Evolutionary conservation across 2,888 invertebrate genomes (phyloP).

Genomic region (Chalcis sispes): DNA sequence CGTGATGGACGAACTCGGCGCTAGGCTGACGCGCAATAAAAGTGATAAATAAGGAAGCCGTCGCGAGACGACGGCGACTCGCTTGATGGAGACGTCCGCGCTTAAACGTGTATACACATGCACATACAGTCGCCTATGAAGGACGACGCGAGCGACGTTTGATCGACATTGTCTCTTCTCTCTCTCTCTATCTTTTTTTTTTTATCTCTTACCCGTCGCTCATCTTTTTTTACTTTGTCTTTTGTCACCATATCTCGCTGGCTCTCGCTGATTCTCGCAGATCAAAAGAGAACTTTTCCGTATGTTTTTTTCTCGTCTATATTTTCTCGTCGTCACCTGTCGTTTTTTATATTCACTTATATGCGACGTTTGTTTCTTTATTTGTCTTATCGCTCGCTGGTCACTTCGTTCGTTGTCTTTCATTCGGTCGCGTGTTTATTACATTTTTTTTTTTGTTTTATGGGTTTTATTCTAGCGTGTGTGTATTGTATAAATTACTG

Average conservation of each 20-base stretch:
- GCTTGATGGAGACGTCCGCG: conserved; percentile 70
- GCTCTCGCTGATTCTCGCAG: background rate
- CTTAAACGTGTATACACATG: too few relatives aligned
- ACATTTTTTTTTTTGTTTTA: too few relatives aligned
- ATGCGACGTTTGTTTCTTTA: too few relatives aligned
- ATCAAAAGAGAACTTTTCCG: conserved; percentile 46
- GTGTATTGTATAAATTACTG: too few relatives aligned
- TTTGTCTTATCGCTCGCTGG: too few relatives aligned
- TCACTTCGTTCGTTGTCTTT: too few relatives aligned
- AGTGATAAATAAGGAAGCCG: conserved; percentile 62
- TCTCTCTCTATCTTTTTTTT: conserved; percentile 22
- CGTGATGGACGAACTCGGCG: conserved; percentile 48
- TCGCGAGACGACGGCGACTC: too few relatives aligned
- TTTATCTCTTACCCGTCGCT: background rate
- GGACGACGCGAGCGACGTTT: conserved; percentile 65
- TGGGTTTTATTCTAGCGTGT: too few relatives aligned
- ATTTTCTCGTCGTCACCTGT: too few relatives aligned
- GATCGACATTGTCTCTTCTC: conserved; percentile 67
- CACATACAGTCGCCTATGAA: conserved; percentile 32
- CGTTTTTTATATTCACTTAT: too few relatives aligned
- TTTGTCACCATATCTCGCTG: background rate
- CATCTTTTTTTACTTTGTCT: background rate
- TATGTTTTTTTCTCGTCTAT: background rate
- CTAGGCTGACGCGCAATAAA: conserved; percentile 62
- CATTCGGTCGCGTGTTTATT: too few relatives aligned